Evolutionary conservation across 2,113 vertebrate genomes (phyloP).

Genomic region (Onychostoma macrolepis): DNA sequence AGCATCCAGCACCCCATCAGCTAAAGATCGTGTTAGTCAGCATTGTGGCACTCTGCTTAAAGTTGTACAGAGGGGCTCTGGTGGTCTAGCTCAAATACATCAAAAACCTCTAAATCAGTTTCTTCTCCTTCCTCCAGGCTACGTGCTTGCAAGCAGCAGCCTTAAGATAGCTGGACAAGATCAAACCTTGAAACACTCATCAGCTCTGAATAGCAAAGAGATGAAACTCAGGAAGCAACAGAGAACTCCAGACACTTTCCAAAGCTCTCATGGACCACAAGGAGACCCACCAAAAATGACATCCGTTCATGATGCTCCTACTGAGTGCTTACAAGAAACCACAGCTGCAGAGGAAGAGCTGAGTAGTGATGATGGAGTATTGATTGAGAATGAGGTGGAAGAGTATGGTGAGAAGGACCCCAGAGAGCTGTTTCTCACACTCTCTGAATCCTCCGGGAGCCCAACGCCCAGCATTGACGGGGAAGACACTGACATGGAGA

Average conservation of each 20-base stretch:
- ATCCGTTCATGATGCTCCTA: not conserved
- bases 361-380: conserved; percentile 36
- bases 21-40: conserved; percentile 50
- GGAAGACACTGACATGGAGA: conserved; percentile 31
- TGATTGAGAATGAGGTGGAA: conserved; percentile 11
- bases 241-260: not conserved
- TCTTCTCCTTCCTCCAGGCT: conserved; percentile 41
- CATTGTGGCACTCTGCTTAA: conserved; percentile 57
- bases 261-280: too few species aligned
- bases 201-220: not conserved
- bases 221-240: too few species aligned
- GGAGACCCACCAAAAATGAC: not conserved
- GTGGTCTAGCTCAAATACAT: not conserved
- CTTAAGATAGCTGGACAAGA: not conserved
- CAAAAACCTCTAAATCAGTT: conserved; percentile 30
- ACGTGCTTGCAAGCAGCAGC: not conserved
- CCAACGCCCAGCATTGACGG: conserved; percentile 40
- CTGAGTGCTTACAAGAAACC: not conserved
- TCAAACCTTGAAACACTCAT: not conserved
- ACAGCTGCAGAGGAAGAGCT: not conserved
- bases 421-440: conserved; percentile 51
- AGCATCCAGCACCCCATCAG: not conserved
- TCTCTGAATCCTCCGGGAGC: conserved; percentile 62
- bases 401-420: not conserved
- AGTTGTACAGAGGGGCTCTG: conserved; percentile 43